Evolutionary conservation across 2,113 vertebrate species (phyloP), one percentile per base, ranked within the genome.

Genomic region (Siniperca chuatsi): DNA sequence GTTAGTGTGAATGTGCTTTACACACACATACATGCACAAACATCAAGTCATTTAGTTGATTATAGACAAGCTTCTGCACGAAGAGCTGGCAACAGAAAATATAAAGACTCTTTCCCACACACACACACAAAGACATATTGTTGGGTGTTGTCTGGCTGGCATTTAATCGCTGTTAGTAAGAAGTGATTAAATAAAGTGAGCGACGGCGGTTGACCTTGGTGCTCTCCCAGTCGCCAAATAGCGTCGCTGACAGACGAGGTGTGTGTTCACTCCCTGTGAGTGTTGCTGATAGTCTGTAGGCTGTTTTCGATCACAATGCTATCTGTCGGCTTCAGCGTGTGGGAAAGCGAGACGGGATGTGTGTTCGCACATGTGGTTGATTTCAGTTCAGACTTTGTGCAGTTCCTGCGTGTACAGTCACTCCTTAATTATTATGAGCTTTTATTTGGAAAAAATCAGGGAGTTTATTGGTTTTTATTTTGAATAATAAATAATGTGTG

Each of bases 11-110:
- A 2, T 72, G 69, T 50, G 48, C 16, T 23, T n/a, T 8, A 61
- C 37, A 54, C 20, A 23, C 0, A 4, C 11, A 46, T 58, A 70
- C 15, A 67, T 40, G 62, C 57, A 54, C 61, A 12, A 16, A 21
- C 40, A 40, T n/a, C 3, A 2, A 72, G 74, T 55, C 42, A 62
- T 71, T 72, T 23, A 25, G 25, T n/a, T 60, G 42, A 44, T 61
- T 68, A 52, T 61, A 52, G 52, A 61, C 50, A 73, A 55, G 23
- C 15, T 65, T 15, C 4, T 83, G 21, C 50, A 57, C 50, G 73
- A 78, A 84, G 82, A 44, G 42, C 62, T 84, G 81, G 69, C 42
- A 44, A 6, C 52, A 72, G 10, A 40, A n/a, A 54, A 21, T 8
- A 21, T 20, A 21, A 54, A 21, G 20, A 52, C 6, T 18, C 16